These are phyloP conservation scores for Passer domesticus DNA, from an alignment of 2,113 vertebrate genomes.

Conservation along the genomic window DNA sequence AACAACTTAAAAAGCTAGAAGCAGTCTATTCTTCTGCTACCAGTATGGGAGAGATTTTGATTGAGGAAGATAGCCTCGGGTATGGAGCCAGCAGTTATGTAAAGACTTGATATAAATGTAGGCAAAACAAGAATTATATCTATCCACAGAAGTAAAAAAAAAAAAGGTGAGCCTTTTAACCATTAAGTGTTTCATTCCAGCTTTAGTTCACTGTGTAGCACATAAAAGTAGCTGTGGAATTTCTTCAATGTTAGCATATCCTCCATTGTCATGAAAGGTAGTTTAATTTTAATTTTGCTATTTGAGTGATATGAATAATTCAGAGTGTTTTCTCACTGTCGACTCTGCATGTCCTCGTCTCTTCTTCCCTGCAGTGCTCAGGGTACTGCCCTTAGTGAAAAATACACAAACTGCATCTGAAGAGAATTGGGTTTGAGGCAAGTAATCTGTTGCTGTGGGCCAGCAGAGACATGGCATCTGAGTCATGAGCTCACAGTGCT, in stretches of 20 bases:
- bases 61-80: background rate
- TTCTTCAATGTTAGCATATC: conserved; percentile 9
- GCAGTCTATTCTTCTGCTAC: background rate
- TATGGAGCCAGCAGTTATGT: background rate
- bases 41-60: background rate
- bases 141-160: background rate
- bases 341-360: background rate
- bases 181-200: background rate
- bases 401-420: background rate
- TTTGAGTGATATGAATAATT: conserved; percentile 61
- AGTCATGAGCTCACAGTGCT: background rate
- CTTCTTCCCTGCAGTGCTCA: background rate
- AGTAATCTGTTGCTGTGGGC: background rate
- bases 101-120: background rate
- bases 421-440: background rate
- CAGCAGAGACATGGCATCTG: background rate
- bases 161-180: background rate
- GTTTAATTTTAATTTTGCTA: conserved; percentile 60
- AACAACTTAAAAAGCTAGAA: conserved; percentile 30
- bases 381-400: background rate
- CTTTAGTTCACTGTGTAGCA: background rate
- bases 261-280: conserved; percentile 34
- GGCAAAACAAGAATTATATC: background rate
- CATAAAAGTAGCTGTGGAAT: background rate
- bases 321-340: conserved; percentile 49